Evolutionary conservation across 2,888 invertebrate species (phyloP), one percentile per base, ranked within the genome.

Genomic region (Junonia oenone): DNA sequence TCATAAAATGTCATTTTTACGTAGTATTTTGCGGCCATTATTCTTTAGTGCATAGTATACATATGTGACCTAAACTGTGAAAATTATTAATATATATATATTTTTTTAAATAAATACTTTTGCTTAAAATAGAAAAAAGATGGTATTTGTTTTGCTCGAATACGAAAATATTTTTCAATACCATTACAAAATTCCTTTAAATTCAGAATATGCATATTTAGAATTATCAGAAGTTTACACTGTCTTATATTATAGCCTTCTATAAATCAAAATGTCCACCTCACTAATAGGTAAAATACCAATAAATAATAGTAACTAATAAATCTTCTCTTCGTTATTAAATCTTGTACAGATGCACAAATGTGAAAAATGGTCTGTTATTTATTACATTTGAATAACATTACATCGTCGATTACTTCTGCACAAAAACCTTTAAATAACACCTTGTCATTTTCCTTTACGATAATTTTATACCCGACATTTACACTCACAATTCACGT

Each of bases 341-440:
- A 40, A 11, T 11, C 11, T 38, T 9, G 9, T 17, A 6, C 6
- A 43, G n/a, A n/a, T 2, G 14, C 13, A 4, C 8, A 17, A 22
- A 8, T 22, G 13, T 22, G 22, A 43, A 43, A 3, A 43, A 13
- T 13, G 6, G 11, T 9, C 33, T n/a, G 2, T 33, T 38, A 38
- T 45, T 33, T n/a, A 22, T 29, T 45, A 49, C 27, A 52, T 45
- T 37, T 49, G 45, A 37, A 46, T 52, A 52, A 37, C 27, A 46
- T 46, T 33, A 47, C 17, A 35, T 35, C 13, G 26, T 43, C 15
- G n/a, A 13, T 48, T 13, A 15, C 8, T 26, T 51, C 26, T 26
- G 29, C 6, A 13, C 17, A 31, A 29, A 46, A 46, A 52, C 2
- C 46, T 17, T 33, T 46, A 52, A 52, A 52, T 45, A 33, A 52